Evolutionary conservation across 2,797 vertebrate genomes (phyloP).

Genomic region (Rousettus madagascariensis): DNA sequence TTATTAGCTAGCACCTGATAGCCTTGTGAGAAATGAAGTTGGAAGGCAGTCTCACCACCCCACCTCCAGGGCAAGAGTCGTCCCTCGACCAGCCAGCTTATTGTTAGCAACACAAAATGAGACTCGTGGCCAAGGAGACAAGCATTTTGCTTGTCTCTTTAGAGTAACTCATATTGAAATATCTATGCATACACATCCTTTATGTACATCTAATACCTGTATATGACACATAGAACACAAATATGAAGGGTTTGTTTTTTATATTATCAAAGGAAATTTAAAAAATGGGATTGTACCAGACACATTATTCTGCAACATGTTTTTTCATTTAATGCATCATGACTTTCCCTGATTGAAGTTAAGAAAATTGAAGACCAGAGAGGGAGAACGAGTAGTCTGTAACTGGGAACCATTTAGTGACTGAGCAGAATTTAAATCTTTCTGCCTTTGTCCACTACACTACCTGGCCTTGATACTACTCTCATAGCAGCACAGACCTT

Average conservation of each 20-base stretch:
- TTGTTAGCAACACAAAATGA: not conserved
- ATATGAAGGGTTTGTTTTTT: not conserved
- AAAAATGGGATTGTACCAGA: not conserved
- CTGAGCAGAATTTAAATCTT: not conserved
- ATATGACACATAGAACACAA: not conserved
- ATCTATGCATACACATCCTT: not conserved
- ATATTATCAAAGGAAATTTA: not conserved
- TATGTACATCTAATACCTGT: not conserved
- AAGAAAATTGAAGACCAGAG: not conserved
- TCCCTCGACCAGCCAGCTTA: not conserved
- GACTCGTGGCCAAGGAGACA: not conserved
- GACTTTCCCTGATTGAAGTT: not conserved
- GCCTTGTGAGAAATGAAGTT: not conserved
- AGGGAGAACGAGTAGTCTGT: not conserved
- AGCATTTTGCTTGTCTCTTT: not conserved
- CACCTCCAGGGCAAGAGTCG: not conserved
- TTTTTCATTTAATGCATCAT: not conserved
- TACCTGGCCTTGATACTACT: too few species aligned
- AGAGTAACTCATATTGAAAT: not conserved
- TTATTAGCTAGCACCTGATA: not conserved
- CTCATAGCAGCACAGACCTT: not conserved
- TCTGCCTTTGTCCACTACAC: not conserved
- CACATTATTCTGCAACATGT: not conserved
- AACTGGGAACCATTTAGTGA: not conserved
- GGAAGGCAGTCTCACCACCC: not conserved